A percentile compares a stretch with the other conserved stretches of the same genome.
These are phyloP conservation scores for Dromococcyx pavoninus DNA, from an alignment of 2,797 vertebrate species.

Conservation along the genomic window DNA sequence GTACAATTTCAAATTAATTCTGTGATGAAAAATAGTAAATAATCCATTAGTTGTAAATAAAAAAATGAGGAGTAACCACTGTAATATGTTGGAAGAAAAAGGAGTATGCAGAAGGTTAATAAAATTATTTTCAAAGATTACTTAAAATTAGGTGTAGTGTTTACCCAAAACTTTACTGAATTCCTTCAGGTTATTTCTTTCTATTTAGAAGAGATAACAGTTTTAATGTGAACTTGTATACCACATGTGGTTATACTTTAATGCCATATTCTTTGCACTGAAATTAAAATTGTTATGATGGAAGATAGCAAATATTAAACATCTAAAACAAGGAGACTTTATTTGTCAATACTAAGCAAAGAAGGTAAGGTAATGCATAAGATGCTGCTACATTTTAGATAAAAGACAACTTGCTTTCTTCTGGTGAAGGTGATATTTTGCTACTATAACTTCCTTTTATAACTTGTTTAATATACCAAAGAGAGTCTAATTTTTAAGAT, in stretches of 20 bases:
- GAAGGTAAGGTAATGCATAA: neutral
- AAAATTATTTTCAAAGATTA: neutral
- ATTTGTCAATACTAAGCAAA: neutral
- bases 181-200: neutral
- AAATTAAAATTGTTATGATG: neutral
- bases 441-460: neutral
- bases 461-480: neutral
- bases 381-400: neutral
- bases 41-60: too few species aligned
- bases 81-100: neutral
- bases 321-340: neutral
- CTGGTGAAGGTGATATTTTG: neutral
- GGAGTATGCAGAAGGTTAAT: neutral
- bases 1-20: neutral
- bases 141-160: neutral
- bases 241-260: neutral
- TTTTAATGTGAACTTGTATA: neutral
- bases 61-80: too few species aligned
- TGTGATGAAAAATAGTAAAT: neutral
- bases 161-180: neutral
- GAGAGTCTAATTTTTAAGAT: neutral
- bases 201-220: neutral
- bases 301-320: neutral
- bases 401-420: neutral
- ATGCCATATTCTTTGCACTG: neutral